Evolutionary conservation across 2,888 invertebrate genomes (phyloP), one percentile per base, ranked within the genome.

Genomic region (Tinea trinotella): DNA sequence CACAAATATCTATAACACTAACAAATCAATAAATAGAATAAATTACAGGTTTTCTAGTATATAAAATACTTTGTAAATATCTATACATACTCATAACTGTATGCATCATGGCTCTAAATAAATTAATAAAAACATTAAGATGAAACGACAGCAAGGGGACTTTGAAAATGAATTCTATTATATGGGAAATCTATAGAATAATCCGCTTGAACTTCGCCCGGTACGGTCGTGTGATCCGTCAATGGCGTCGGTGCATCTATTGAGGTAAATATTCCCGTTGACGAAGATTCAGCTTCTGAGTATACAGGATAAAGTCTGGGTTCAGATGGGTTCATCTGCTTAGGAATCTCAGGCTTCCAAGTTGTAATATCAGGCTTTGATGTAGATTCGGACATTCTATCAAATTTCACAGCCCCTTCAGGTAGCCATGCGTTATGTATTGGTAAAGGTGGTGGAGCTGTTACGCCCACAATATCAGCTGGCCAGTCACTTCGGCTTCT

Each of bases 111-210:
- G 73, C 63, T 54, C 68, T 64, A 57, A 82, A 71, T 18, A 85
- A 64, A 56, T 64, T 64, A 12, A 71, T 56, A 55, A 84, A 77
- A 36, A 78, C 66, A 61, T 81, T 74, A 84, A 84, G 82, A 61
- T 83, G 82, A 71, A 85, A 85, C 60, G 76, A 83, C 65, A 84
- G 82, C 61, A 85, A 76, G 63, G 84, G 84, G 72, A 83, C 70
- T 78, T 82, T 83, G 84, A 85, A 82, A 84, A 62, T 67, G 80
- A 72, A 86, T 74, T 62, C 80, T 70, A 75, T 86, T 85, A 60
- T 77, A 84, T 7, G 87, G 87, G 22, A 87, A 62, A 59, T 87
- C 86, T 59, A 87, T 59, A 1, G 85, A 67, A 58, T 83, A 85
- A 59, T 87, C 86, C 0, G 85, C 84, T 59, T 85, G 84, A 0